Base-by-base conservation (phyloP, 1,140 invertebrate genomes). In the Magallana ariakensis region DNA sequence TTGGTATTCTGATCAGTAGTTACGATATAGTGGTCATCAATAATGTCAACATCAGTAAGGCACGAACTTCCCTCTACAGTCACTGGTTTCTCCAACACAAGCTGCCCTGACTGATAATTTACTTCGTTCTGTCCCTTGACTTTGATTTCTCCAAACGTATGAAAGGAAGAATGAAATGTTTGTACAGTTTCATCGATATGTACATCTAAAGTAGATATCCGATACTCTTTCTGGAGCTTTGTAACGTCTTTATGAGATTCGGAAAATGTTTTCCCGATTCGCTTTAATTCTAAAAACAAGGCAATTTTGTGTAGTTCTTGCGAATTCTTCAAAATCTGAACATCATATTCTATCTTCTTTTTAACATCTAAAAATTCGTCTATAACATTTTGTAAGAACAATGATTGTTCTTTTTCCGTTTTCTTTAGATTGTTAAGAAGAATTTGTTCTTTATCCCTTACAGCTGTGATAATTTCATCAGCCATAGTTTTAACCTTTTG, bases 81-180 rank as follows among this genome's bases (percentile, higher is more conserved):
- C 22, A 75, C 22, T 75, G 66, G 26, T 22, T 46, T 75, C 22
- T 75, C 66, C 26, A 75, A 10, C 22, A 75, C 66, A 75, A 75
- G 66, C 33, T 75, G 22, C 26, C 22, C 66, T 13, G 26, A 33
- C 26, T 22, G 22, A 33, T 46, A 75, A 26, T 33, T 26, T 13
- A 75, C 11, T 26, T 10, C 15, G 26, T 5, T 75, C 22, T 70
- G 22, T 22, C 1, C 11, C 5, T 75, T 33, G 9, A 46, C 0
- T 22, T 33, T 75, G 11, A 75, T 75, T 75, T 75, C 26, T 26
- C 66, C 8, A 26, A 75, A 75, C 9, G 11, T 26, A 26, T 46
- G 15, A 3, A 75, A 75, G 5, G 66, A 75, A 6, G 66, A 75
- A 46, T 75, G 66, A 26, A 75, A 75, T 1, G 26, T 22, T 3